Evolutionary conservation across 2,888 invertebrate genomes (phyloP), one percentile per base, ranked within the genome.

Genomic region (Hemaris fuciformis): DNA sequence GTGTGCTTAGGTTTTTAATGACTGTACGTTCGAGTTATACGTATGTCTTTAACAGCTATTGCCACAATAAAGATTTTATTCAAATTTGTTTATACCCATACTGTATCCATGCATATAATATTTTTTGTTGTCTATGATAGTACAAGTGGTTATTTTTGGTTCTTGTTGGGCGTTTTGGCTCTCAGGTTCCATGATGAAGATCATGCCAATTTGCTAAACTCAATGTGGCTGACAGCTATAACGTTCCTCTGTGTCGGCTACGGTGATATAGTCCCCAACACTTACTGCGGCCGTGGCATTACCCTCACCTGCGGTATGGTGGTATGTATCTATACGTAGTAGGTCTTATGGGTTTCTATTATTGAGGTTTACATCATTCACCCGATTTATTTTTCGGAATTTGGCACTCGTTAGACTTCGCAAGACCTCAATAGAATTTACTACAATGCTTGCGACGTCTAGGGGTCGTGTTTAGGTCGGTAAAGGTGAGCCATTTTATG

Each of bases 151-250:
- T 89, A 86, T 85, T 84, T 89, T 86, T 89, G 90, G 90, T 90
- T 89, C 90, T 92, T 89, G 91, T 91, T 81, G 92, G 91, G 89
- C 91, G 82, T 89, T 92, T 91, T 89, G 89, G 89, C 91, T 90
- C 90, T 85, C 94, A 99, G 99, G 95, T 98, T 98, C 94, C 98
- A 99, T 93, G 99, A 99, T 93, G 97, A 97, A 93, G 98, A 98
- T 93, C 99, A 99, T 94, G 98, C 98, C 88, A 99, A 99, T 95
- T 96, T 99, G 90, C 95, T 98, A 93, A 99, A 99, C 94, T 98
- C 99, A 88, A 98, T 99, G 98, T 99, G 99, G 99, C 96, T 99
- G 94, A 99, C 99, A 87, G 99, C 99, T 92, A 99, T 99, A 91
- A 99, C 99, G 82, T 99, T 99, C 95, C 96, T 99, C 87, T 99